These are phyloP conservation scores for Etheostoma spectabile DNA, from an alignment of 2,113 vertebrate genomes.

Conservation along the genomic window DNA sequence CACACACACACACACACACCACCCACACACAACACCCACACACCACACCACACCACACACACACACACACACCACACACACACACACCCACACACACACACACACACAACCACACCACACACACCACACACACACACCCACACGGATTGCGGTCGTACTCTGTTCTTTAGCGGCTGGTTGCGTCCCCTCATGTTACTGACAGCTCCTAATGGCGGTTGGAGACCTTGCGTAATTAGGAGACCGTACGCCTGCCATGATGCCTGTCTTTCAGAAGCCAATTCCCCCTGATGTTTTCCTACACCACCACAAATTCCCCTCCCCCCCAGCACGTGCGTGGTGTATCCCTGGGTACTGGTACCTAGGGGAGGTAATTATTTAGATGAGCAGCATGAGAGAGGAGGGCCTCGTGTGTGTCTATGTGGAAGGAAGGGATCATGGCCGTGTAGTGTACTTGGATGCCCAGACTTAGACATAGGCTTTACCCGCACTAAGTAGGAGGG, in stretches of 20 bases:
- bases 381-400: constrained; percentile 62
- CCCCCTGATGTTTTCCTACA: constrained; percentile 54
- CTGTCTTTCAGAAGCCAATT: constrained; percentile 69
- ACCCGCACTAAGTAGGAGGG: constrained; percentile 11
- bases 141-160: constrained; percentile 27
- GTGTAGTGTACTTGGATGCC: constrained; percentile 29
- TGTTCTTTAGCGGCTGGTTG: constrained; percentile 56
- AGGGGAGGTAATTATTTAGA: constrained; percentile 82
- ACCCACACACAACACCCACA: too few relatives aligned
- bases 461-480: constrained; percentile 25
- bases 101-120: too few relatives aligned
- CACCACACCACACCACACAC: background rate
- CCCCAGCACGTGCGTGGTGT: constrained; percentile 41
- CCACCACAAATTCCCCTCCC: constrained; percentile 14
- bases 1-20: background rate
- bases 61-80: background rate
- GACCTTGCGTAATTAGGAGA: constrained; percentile 78
- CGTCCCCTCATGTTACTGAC: constrained; percentile 68
- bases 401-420: constrained; percentile 9
- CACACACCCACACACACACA: constrained; percentile 1
- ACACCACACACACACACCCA: constrained; percentile 4
- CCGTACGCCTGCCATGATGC: constrained; percentile 63
- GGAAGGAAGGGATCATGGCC: constrained; percentile 32
- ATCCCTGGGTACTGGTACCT: constrained; percentile 69
- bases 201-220: constrained; percentile 73